These are phyloP conservation scores for Drosophila melanica DNA, from an alignment of 1,140 invertebrate genomes.

Conservation along the genomic window DNA sequence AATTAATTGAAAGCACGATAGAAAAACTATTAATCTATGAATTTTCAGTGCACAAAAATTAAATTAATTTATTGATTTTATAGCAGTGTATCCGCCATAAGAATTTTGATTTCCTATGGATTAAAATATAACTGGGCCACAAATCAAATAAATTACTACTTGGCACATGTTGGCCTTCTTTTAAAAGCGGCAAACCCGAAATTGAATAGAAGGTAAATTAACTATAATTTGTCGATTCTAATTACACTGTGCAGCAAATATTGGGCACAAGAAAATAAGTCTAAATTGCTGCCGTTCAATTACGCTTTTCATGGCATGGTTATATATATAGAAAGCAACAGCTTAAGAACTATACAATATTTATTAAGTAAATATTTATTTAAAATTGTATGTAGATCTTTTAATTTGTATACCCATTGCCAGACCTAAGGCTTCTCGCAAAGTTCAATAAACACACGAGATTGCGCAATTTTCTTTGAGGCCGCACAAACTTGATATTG, in stretches of 20 bases:
- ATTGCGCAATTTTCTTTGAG: slow-evolving; percentile 4
- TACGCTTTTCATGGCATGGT: no score
- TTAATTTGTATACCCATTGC: not conserved
- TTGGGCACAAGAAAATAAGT: not conserved
- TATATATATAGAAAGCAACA: no score
- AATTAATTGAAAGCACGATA: no score
- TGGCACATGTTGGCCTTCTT: slow-evolving; percentile 11
- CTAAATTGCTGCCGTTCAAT: no score
- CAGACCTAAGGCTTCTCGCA: not conserved
- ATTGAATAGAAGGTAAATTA: not conserved
- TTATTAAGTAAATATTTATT: no score
- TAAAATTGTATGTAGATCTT: no score
- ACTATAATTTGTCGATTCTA: not conserved
- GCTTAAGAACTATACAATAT: no score
- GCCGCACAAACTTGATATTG: slow-evolving; percentile 7
- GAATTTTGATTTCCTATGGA: not conserved
- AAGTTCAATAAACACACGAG: slow-evolving; percentile 5
- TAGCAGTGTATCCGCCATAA: not conserved
- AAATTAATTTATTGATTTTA: not conserved
- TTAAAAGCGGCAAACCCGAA: not conserved
- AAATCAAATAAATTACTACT: not conserved
- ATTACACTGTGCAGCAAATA: not conserved
- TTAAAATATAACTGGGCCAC: not conserved
- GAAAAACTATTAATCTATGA: no score
- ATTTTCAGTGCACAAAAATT: no score